These are phyloP conservation scores for Anthoptus insignis DNA, from an alignment of 2,888 invertebrate genomes.

Conservation along the genomic window DNA sequence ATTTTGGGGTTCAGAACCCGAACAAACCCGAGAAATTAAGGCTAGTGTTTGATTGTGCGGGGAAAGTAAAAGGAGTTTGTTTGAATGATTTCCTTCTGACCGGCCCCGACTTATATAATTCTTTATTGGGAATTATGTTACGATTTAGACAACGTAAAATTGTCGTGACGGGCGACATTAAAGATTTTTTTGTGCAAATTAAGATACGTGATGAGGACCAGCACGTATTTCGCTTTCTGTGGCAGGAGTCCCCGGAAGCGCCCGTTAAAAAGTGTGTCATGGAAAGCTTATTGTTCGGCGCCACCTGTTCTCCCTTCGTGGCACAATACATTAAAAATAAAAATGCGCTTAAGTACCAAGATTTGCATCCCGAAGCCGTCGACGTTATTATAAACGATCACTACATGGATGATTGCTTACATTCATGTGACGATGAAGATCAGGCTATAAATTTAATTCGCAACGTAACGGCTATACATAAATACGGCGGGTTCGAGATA, in stretches of 20 bases:
- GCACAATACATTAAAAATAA: constrained; percentile 49
- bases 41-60: constrained; percentile 45
- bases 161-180: constrained; percentile 42
- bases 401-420: constrained; percentile 45
- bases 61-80: constrained; percentile 40
- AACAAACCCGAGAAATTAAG: constrained; percentile 47
- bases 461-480: constrained; percentile 35
- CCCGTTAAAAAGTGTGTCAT: constrained; percentile 41
- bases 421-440: constrained; percentile 20
- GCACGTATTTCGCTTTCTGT: constrained; percentile 43
- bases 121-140: constrained; percentile 46
- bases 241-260: constrained; percentile 32
- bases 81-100: constrained; percentile 41
- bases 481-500: constrained; percentile 41
- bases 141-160: constrained; percentile 41
- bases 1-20: constrained; percentile 45
- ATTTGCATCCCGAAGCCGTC: constrained; percentile 41
- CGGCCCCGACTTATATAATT: constrained; percentile 47
- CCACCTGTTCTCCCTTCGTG: constrained; percentile 47
- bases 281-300: constrained; percentile 43
- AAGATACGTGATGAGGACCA: constrained; percentile 45
- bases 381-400: constrained; percentile 41
- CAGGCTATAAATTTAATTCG: constrained; percentile 38
- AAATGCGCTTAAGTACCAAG: constrained; percentile 43
- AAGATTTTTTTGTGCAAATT: constrained; percentile 43